phyloP scores from a whole-genome alignment of 2,113 vertebrate species.

The Odobenus rosmarus region DNA sequence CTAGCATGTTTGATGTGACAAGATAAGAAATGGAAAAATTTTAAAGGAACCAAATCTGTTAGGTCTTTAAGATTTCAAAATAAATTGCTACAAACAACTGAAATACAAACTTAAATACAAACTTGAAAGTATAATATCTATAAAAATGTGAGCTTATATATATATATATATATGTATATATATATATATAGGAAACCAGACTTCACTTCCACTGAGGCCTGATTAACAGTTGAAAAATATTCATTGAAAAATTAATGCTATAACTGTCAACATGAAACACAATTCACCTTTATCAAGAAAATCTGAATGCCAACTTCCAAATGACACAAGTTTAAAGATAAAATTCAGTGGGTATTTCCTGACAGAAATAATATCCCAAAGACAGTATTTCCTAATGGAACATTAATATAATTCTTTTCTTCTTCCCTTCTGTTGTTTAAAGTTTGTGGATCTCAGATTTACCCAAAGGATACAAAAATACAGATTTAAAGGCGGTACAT shows the following conservation, averaged over 20 bases:
- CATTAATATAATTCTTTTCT: neutral
- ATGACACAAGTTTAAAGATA: constrained; percentile 65
- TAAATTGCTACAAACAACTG: neutral
- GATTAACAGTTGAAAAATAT: constrained; percentile 45
- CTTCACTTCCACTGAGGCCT: constrained; percentile 55
- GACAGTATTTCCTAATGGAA: neutral
- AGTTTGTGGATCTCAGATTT: neutral
- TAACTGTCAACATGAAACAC: constrained; percentile 64
- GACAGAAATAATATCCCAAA: constrained; percentile 8
- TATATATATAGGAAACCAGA: neutral
- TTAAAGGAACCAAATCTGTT: constrained; percentile 1
- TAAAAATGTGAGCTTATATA: neutral
- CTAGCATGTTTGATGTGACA: constrained; percentile 11
- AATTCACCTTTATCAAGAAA: constrained; percentile 64
- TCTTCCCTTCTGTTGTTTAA: neutral
- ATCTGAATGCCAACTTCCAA: constrained; percentile 63
- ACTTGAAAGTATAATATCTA: neutral
- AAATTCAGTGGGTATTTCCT: constrained; percentile 26
- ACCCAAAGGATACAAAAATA: neutral
- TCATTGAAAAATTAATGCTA: constrained; percentile 60
- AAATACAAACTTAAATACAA: constrained; percentile 13
- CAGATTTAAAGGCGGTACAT: neutral
- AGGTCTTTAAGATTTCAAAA: constrained; percentile 23
- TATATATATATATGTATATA: neutral
- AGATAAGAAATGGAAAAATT: constrained; percentile 47